Evolutionary conservation across 2,888 invertebrate species (phyloP).

Genomic region (Lydus trimaculatus): DNA sequence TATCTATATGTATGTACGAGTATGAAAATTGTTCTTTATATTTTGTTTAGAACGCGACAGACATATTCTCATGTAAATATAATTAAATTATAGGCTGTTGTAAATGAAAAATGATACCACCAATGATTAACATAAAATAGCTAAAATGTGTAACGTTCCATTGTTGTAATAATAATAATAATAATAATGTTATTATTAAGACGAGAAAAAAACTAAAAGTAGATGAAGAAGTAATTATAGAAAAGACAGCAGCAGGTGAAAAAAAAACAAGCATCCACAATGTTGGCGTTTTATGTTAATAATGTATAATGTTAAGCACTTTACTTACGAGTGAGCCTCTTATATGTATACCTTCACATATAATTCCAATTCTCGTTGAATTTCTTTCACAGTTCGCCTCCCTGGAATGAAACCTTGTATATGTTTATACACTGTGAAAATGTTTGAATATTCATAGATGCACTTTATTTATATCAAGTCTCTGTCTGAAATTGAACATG

Average conservation of each 20-base stretch:
- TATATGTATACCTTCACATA: neutral
- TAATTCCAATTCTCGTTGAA: conserved; percentile 5
- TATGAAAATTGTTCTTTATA: neutral
- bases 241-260: neutral
- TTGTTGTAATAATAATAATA: neutral
- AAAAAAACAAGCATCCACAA: neutral
- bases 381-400: conserved; percentile 5
- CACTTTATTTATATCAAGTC: conserved; percentile 5
- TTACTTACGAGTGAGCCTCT: neutral
- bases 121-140: neutral
- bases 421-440: conserved; percentile 26
- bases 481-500: neutral
- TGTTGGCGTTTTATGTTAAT: neutral
- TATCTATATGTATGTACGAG: no score
- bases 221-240: neutral
- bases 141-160: neutral
- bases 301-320: neutral
- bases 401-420: conserved; percentile 15
- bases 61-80: neutral
- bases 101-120: neutral
- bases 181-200: neutral
- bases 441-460: conserved; percentile 25
- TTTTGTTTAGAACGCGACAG: neutral
- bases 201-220: no score
- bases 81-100: neutral